Evolutionary conservation across 2,113 vertebrate genomes (phyloP).

Genomic region (Muscicapa adusta): DNA sequence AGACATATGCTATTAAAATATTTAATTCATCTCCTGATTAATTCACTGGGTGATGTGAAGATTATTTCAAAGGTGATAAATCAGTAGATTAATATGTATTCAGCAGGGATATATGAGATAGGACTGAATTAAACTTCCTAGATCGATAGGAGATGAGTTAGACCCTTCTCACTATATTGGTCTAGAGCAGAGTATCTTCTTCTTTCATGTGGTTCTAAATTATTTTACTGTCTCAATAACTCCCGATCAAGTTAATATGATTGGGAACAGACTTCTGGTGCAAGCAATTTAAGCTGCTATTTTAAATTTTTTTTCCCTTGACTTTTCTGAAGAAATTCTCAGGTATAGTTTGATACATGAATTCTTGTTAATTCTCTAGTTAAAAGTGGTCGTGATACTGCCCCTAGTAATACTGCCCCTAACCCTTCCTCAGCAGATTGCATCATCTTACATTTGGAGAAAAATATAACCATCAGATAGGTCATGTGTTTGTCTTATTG

Average conservation of each 20-base stretch:
- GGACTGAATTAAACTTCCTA: background rate
- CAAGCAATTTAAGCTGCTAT: background rate
- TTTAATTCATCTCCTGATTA: slow-evolving; percentile 49
- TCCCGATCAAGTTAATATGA: background rate
- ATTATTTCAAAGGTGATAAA: slow-evolving; percentile 22
- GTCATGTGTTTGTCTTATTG: background rate
- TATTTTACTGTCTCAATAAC: background rate
- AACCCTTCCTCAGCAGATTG: background rate
- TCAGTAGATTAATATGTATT: slow-evolving; percentile 29
- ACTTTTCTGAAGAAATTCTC: background rate
- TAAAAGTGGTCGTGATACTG: background rate
- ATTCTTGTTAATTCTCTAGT: background rate
- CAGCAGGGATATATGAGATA: background rate
- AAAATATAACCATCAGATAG: background rate
- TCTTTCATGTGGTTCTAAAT: background rate
- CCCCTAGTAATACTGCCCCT: background rate
- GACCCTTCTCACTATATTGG: background rate
- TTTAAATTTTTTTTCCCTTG: background rate
- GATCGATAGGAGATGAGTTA: background rate
- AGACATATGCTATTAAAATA: slow-evolving; percentile 48
- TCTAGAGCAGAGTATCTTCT: background rate
- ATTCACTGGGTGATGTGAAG: slow-evolving; percentile 32
- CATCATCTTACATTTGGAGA: background rate
- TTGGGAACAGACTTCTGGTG: background rate
- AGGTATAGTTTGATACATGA: background rate